phyloP scores from a whole-genome alignment of 2,888 invertebrate species.

The Epistrophe eligans region DNA sequence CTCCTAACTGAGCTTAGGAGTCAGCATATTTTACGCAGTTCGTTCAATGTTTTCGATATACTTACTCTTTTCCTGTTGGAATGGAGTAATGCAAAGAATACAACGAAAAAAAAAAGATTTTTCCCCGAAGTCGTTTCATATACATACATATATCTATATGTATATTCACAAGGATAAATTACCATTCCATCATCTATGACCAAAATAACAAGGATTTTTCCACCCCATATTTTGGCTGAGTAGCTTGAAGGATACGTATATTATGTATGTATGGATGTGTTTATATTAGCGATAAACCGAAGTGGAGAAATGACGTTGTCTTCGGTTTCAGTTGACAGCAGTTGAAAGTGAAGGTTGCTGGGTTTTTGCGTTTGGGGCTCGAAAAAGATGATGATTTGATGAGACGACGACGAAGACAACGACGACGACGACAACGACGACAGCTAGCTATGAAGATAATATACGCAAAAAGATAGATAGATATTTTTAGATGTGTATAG shows the following conservation, averaged over 20 bases:
- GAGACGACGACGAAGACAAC: neutral
- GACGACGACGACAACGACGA: conserved; percentile 5
- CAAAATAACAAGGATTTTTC: conserved; percentile 60
- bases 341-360: conserved; percentile 72
- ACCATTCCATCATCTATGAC: conserved; percentile 63
- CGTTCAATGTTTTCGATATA: neutral
- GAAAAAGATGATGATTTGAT: conserved; percentile 31
- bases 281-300: conserved; percentile 54
- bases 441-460: conserved; percentile 4
- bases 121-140: conserved; percentile 48
- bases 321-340: conserved; percentile 66
- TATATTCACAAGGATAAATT: conserved; percentile 43
- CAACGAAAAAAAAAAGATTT: conserved; percentile 44
- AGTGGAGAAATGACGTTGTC: conserved; percentile 66
- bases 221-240: conserved; percentile 30
- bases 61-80: conserved; percentile 1
- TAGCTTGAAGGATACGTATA: conserved; percentile 32
- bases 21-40: neutral
- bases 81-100: neutral
- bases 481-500: conserved; percentile 28
- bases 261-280: neutral
- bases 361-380: conserved; percentile 26
- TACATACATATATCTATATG: no score
- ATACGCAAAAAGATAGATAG: conserved; percentile 42
- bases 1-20: neutral